Percentiles rank a stretch among this genome's conserved stretches.
phyloP scores from a whole-genome alignment of 2,113 vertebrate genomes.

The Chinchilla lanigera region DNA sequence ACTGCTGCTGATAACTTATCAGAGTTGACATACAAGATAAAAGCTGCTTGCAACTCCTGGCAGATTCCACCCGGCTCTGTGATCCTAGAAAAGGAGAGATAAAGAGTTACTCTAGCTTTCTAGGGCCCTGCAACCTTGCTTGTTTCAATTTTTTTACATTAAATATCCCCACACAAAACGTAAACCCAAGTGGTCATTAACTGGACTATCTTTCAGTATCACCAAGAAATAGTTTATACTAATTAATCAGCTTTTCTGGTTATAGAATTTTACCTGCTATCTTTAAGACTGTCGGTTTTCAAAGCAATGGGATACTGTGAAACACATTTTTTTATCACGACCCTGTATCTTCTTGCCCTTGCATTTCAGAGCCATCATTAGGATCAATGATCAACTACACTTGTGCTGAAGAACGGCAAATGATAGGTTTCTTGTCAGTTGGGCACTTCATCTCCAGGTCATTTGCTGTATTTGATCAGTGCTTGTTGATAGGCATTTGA shows the following conservation, averaged over 20 bases:
- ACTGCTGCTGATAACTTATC: neutral
- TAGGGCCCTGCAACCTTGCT: neutral
- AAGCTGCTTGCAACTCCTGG: conserved; percentile 20
- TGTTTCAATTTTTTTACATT: neutral
- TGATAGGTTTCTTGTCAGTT: conserved; percentile 60
- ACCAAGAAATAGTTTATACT: neutral
- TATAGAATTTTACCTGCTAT: neutral
- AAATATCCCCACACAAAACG: neutral
- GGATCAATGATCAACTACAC: neutral
- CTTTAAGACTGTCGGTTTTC: neutral
- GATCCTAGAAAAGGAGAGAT: neutral
- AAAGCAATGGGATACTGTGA: neutral
- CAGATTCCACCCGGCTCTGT: neutral
- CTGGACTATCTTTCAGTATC: neutral
- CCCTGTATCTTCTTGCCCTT: conserved; percentile 30
- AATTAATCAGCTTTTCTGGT: neutral
- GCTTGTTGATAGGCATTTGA: conserved; percentile 9
- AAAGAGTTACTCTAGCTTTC: neutral
- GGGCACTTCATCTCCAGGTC: conserved; percentile 50
- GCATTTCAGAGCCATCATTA: conserved; percentile 9
- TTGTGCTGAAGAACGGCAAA: neutral
- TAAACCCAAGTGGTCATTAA: conserved; percentile 24
- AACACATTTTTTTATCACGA: neutral
- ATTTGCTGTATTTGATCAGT: conserved; percentile 48
- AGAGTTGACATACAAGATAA: neutral